Base-by-base conservation (phyloP, 2,888 invertebrate species). In the Craniophora ligustri region DNA sequence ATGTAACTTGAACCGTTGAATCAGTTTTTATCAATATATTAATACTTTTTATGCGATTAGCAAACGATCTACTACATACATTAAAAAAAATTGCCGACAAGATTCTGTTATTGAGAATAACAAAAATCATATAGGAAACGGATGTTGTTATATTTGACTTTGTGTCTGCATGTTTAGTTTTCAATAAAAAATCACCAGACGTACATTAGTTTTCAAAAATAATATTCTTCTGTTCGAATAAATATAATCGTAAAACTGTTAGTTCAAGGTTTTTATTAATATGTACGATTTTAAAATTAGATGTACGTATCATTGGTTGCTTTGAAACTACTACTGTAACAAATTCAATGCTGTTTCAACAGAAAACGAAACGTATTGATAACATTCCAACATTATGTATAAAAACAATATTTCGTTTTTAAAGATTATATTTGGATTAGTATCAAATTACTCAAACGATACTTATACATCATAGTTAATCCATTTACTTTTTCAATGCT, bases 71-170 rank as follows among this genome's bases (percentile, higher is more conserved):
- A 14, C 41, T 53, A 19, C 39, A 54, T 39, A 10, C 19, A 34
- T 34, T 53, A 54, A 23, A 62, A 62, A 67, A 72, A 55, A 66
- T 61, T 61, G 44, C 53, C 59, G 49, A 62, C 66, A 44, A 66
- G 50, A 65, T 68, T 78, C 65, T 81, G 75, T 76, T 84, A 78
- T 83, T 77, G 70, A 62, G 65, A 82, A 84, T 73, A 86, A 86
- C 80, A 86, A 82, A 74, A 70, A 80, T 82, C 66, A 76, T 82
- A 76, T 82, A 84, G 89, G 89, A 89, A 91, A 82, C 89, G 89
- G 91, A 91, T 90, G 89, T 86, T 85, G 76, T 81, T 80, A 64
- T 72, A 83, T 82, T 80, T 75, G 74, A 78, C 79, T 86, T 81
- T 87, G 81, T 87, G 82, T 84, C 78, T 76, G 70, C 72, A 77